A percentile compares a stretch with the other conserved stretches of the same genome.
These are phyloP conservation scores for Leucosticte australis DNA, from an alignment of 2,113 vertebrate species.

Conservation along the genomic window DNA sequence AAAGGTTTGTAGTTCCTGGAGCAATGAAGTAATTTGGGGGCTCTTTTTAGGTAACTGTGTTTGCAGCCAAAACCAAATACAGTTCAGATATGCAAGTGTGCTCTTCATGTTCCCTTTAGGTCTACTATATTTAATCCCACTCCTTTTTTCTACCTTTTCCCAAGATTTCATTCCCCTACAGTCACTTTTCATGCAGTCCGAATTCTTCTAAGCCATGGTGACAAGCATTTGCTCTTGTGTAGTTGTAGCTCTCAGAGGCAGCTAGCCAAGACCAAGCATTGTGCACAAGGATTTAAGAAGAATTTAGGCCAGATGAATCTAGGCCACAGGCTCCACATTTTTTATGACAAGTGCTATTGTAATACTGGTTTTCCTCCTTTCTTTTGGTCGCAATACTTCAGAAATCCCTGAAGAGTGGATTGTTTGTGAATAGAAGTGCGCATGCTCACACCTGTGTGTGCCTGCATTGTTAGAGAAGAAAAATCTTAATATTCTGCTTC, in stretches of 20 bases:
- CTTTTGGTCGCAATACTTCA: neutral
- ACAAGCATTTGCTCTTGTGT: neutral
- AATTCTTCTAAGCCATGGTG: neutral
- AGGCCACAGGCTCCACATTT: constrained; percentile 5
- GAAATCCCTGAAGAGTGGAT: neutral
- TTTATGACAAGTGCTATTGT: constrained; percentile 18
- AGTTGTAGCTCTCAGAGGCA: constrained; percentile 22
- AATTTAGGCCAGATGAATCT: constrained; percentile 58
- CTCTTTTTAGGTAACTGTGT: neutral
- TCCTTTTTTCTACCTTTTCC: neutral
- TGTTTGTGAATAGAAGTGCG: neutral
- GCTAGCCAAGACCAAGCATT: constrained; percentile 1
- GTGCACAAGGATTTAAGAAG: neutral
- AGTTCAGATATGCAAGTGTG: neutral
- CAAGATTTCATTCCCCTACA: neutral
- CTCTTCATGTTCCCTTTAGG: neutral
- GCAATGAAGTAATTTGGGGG: neutral
- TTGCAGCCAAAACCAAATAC: neutral
- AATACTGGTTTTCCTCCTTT: neutral
- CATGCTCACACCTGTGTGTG: accelerated
- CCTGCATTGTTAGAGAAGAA: neutral
- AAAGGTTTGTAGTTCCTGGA: neutral
- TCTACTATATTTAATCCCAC: neutral
- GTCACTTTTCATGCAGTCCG: neutral
- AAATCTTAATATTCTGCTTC: neutral